phyloP scores from a whole-genome alignment of 2,113 vertebrate species.

The Emydura subglobosa region DNA sequence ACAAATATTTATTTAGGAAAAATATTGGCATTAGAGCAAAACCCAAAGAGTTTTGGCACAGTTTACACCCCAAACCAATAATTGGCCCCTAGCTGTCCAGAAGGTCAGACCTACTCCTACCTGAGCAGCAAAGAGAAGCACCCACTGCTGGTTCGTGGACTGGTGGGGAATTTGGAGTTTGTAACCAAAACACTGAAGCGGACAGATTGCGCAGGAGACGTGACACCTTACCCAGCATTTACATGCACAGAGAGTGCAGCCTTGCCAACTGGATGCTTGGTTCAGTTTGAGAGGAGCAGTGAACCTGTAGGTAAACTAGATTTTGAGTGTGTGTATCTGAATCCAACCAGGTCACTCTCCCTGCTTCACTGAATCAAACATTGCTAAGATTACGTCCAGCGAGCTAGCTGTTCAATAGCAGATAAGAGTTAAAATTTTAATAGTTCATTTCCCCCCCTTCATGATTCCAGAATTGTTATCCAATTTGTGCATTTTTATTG shows the following conservation, averaged over 20 bases:
- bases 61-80: neutral
- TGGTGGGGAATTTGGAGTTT: neutral
- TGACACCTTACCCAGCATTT: no score
- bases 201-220: neutral
- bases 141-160: no score
- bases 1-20: neutral
- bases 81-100: neutral
- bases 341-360: neutral
- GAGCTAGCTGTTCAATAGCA: conserved; percentile 61
- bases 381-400: conserved; percentile 23
- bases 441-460: conserved; percentile 18
- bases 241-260: neutral
- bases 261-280: neutral
- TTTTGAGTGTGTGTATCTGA: neutral
- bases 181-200: neutral
- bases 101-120: neutral
- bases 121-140: neutral
- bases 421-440: conserved; percentile 68
- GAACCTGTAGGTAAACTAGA: accelerated
- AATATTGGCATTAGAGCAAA: neutral
- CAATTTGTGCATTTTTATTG: conserved; percentile 49
- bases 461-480: conserved; percentile 51
- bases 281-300: neutral
- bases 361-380: neutral
- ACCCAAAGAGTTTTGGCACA: neutral